Percentiles rank a stretch among this genome's conserved stretches.
Evolutionary conservation across 2,797 vertebrate genomes (phyloP).

Genomic region (Zenarchopterus dispar): DNA sequence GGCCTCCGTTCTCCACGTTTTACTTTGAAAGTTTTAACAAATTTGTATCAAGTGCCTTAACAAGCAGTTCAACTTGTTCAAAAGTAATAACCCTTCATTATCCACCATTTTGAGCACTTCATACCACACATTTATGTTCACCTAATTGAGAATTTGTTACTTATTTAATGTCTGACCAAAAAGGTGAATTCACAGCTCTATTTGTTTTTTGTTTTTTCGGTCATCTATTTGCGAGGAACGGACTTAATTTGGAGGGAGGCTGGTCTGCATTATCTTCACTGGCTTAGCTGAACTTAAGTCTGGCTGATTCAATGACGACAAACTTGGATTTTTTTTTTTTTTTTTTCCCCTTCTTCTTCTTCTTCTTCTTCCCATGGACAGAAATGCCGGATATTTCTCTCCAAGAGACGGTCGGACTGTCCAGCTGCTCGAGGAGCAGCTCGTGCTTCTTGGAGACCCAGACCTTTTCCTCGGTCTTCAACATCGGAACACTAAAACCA

Average conservation of each 20-base stretch:
- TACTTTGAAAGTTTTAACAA: conserved; percentile 73
- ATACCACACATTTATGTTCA: conserved; percentile 48
- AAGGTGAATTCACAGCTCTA: conserved; percentile 54
- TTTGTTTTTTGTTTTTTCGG: conserved; percentile 17
- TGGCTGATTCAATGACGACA: conserved; percentile 60
- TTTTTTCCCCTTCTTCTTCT: conserved; percentile 35
- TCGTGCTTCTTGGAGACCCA: conserved; percentile 70
- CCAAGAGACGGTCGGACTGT: conserved; percentile 68
- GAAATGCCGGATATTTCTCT: conserved; percentile 65
- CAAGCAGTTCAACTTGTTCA: conserved; percentile 84
- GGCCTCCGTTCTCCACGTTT: conserved; percentile 56
- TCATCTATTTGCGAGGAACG: conserved; percentile 44
- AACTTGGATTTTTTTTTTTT: conserved; percentile 64
- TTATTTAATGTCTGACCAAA: conserved; percentile 53
- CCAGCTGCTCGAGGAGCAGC: conserved; percentile 58
- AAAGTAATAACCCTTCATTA: conserved; percentile 81
- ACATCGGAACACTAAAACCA: conserved; percentile 74
- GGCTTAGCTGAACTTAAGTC: conserved; percentile 58
- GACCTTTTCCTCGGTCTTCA: conserved; percentile 77
- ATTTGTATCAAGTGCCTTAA: conserved; percentile 90
- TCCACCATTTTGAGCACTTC: conserved; percentile 52
- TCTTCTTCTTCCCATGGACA: conserved; percentile 39
- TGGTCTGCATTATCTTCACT: conserved; percentile 49
- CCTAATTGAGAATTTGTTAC: conserved; percentile 51
- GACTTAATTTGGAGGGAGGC: conserved; percentile 41